phyloP scores from a whole-genome alignment of 2,888 invertebrate species.

The Apamea monoglypha region DNA sequence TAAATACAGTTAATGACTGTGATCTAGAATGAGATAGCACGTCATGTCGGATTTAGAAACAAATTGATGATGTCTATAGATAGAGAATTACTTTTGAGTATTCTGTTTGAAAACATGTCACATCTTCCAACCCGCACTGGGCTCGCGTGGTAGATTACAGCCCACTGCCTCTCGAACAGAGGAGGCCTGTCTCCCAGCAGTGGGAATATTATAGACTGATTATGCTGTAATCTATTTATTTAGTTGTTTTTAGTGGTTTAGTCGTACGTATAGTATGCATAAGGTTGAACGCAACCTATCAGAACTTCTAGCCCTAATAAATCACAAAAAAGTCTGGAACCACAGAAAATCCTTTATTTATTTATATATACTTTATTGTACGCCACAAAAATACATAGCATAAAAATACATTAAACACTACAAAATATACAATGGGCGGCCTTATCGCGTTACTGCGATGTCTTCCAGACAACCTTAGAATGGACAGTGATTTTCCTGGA shows the following conservation, averaged over 20 bases:
- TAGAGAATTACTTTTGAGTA: background rate
- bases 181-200: background rate
- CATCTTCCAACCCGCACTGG: background rate
- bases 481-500: too few relatives aligned
- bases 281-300: background rate
- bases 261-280: background rate
- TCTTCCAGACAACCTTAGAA: too few relatives aligned
- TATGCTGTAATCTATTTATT: background rate
- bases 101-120: conserved; percentile 5
- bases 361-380: too few relatives aligned
- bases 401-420: too few relatives aligned
- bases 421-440: too few relatives aligned
- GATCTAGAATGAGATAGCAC: conserved; percentile 40
- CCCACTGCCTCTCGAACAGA: background rate
- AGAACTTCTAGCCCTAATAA: background rate
- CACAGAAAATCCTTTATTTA: too few relatives aligned
- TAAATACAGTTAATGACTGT: conserved; percentile 39
- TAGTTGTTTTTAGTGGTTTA: background rate
- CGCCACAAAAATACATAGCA: too few relatives aligned
- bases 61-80: conserved; percentile 3
- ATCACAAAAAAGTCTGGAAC: background rate
- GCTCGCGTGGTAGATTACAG: background rate
- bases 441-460: too few relatives aligned
- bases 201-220: background rate
- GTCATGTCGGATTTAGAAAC: conserved; percentile 6